Evolutionary conservation across 1,140 invertebrate species (phyloP), one percentile per base, ranked within the genome.

Genomic region (Nasonia vitripennis): DNA sequence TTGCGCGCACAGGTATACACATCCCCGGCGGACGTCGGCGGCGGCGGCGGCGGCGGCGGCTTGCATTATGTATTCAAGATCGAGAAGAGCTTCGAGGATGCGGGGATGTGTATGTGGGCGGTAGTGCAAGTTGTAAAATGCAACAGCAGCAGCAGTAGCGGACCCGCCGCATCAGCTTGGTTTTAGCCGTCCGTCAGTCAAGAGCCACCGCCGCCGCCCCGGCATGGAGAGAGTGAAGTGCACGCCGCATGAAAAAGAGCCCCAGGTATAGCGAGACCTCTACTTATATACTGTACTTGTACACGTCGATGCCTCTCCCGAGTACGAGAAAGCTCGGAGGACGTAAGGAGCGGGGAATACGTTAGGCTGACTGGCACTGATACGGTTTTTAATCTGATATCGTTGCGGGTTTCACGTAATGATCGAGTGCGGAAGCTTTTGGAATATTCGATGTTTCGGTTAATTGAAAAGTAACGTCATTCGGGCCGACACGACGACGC

Each of bases 41-140:
- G 34, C 5, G 34, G 34, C 5, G 34, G 34, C 27, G 27, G 27
- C 0, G 34, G 34, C 6, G 34, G 34, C n/a, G 37, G 20, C 67
- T 71, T 73, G 80, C 81, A 83, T 83, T 83, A 83, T 51, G 73
- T 83, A 83, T 83, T 83, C 51, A 83, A 83, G 81, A 75, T 83
- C 51, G 51, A 62, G 81, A 51, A 74, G 80, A 82, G 80, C 80
- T 70, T 68, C 78, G 48, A 67, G 51, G 34, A 67, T 68, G 31
- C 9, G 23, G 27, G 10, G 77, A 55, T 78, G 37, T 79, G 31
- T 20, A 37, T 55, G 68, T 37, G 14, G 7, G 79, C 27, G 27
- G n/a, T 20, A 70, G 68, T 41, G 78, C 80, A 73, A 81, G 45
- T 23, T 71, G 68, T 71, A 81, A 81, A 81, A 73, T 81, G 80